phyloP scores from a whole-genome alignment of 2,797 vertebrate genomes.

The Macropus fuliginosus region DNA sequence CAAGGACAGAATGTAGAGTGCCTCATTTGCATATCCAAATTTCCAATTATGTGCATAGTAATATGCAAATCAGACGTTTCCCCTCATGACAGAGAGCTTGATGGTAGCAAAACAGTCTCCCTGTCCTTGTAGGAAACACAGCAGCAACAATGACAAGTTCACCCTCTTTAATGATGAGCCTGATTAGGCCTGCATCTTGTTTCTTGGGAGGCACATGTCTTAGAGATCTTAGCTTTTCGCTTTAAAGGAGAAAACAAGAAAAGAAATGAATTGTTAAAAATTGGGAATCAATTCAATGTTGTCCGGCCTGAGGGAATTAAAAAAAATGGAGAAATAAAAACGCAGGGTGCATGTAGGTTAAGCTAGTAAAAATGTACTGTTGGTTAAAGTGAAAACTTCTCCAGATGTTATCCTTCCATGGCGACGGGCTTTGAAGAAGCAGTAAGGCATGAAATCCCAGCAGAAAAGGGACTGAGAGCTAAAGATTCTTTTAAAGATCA shows the following conservation, averaged over 20 bases:
- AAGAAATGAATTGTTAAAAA: conserved; percentile 1
- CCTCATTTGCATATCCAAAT: conserved; percentile 64
- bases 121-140: conserved; percentile 43
- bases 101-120: conserved; percentile 37
- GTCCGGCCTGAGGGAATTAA: not conserved
- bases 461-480: not conserved
- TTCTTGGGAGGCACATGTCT: not conserved
- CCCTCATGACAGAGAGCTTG: conserved; percentile 51
- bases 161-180: conserved; percentile 5
- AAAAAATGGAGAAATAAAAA: not conserved
- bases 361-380: not conserved
- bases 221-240: not conserved
- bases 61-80: conserved; percentile 62
- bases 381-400: not conserved
- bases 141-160: not conserved
- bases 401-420: not conserved
- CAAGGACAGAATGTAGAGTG: conserved; percentile 41
- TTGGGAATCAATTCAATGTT: not conserved
- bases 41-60: conserved; percentile 54
- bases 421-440: not conserved
- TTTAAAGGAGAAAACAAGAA: not conserved
- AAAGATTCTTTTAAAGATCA: not conserved
- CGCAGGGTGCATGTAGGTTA: not conserved
- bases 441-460: not conserved
- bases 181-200: conserved; percentile 9